Evolutionary conservation across 2,113 vertebrate species (phyloP), one percentile per base, ranked within the genome.

Genomic region (Aplodontia rufa): DNA sequence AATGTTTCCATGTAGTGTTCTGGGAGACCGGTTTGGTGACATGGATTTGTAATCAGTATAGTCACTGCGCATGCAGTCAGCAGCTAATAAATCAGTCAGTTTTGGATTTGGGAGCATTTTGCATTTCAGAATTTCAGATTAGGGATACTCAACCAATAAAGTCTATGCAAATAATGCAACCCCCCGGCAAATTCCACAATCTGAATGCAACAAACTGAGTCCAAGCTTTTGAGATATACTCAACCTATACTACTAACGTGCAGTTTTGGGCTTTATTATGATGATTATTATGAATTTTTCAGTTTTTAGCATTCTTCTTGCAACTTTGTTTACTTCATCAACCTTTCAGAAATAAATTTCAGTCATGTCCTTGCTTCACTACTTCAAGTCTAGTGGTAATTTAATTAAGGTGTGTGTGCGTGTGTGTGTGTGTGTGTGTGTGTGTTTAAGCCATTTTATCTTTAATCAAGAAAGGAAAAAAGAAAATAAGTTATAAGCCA

Each of bases 341-440:
- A 55, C 1, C 19, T 96, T 87, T 74, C 32, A 94, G 66, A 90
- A 88, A 42, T 71, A 96, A 96, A 84, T 17, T 42, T 93, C 24
- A 78, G 58, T 75, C 40, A 7, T 58, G 32, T 87, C 60, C 6
- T 14, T 81, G 20, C 80, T 87, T 55, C 74, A 45, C 85, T 74
- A 75, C 22, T 66, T 91, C 19, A 55, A 75, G 83, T 64, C 60
- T 45, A 68, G 42, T 35, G n/a, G 11, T 30, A 51, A 40, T 6
- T 90, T 37, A 55, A 2, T 40, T 60, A 62, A 64, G 42, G 32
- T 42, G 17, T 28, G 16, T 45, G 19, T 82, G 16, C 55, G 6
- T 79, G 37, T 81, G 12, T 58, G 51, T 30, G 20, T 69, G 72
- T 37, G n/a, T 60, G 40, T 60, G 30, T 60, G 55, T 32, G 13